Conservation (phyloP, 2,797 vertebrate species). For the Rhinichthys osculus region DNA sequence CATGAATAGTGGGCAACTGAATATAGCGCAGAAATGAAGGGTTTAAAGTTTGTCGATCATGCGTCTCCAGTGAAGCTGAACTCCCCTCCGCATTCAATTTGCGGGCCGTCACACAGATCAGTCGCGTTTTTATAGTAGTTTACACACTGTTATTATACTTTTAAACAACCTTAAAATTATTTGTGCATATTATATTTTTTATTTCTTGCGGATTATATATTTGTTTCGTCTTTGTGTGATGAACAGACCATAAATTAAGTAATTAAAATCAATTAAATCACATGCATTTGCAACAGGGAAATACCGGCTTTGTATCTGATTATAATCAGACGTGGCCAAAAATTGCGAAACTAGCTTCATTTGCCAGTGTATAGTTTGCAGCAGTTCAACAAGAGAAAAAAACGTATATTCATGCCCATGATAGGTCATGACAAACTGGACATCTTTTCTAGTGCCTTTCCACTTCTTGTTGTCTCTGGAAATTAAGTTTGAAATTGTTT, state of each 20-base stretch:
- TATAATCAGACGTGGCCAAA: background rate
- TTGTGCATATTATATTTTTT: background rate
- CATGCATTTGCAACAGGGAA: background rate
- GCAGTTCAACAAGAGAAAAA: background rate
- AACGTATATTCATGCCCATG: background rate
- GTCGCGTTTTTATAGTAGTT: background rate
- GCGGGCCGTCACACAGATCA: too few relatives aligned
- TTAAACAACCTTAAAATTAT: background rate
- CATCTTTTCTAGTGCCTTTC: background rate
- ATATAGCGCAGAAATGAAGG: too few relatives aligned
- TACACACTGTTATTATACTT: background rate
- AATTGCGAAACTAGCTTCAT: background rate
- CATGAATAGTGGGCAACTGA: too few relatives aligned
- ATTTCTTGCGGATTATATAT: background rate
- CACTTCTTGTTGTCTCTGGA: background rate
- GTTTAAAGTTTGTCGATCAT: too few relatives aligned
- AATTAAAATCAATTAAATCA: too few relatives aligned
- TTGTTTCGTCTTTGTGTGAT: background rate
- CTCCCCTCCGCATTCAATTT: too few relatives aligned
- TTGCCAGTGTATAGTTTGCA: background rate
- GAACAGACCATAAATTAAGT: background rate
- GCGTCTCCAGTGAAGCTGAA: too few relatives aligned
- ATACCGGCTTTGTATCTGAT: background rate
- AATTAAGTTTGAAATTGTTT: constrained; percentile 15
- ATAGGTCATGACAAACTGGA: background rate